Conservation (phyloP, 2,797 vertebrate species). For the Lithobates sylvaticus region DNA sequence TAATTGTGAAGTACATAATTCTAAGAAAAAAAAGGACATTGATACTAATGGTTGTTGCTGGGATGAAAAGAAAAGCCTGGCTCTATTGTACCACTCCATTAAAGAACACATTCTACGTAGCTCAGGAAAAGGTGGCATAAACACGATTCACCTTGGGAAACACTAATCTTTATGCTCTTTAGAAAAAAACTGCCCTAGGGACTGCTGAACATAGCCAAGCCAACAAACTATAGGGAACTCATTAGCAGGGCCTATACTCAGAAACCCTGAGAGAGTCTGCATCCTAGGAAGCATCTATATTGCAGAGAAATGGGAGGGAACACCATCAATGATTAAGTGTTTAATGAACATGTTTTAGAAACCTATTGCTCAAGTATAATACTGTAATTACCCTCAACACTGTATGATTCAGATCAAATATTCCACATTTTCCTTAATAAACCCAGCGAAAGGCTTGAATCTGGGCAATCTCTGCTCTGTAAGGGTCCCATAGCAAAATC, state of each 20-base stretch:
- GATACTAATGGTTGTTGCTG: background rate
- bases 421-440: background rate
- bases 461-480: background rate
- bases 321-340: constrained; percentile 37
- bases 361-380: constrained; percentile 17
- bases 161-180: constrained; percentile 53
- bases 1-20: background rate
- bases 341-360: constrained; percentile 31
- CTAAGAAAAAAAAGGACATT: background rate
- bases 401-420: background rate
- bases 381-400: constrained; percentile 21
- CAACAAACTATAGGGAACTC: constrained; percentile 52
- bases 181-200: constrained; percentile 44
- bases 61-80: constrained; percentile 28
- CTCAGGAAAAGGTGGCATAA: constrained; percentile 6
- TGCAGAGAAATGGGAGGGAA: background rate
- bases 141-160: constrained; percentile 33
- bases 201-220: constrained; percentile 20
- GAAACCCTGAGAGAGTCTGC: background rate
- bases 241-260: constrained; percentile 41
- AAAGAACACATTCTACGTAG: constrained; percentile 17
- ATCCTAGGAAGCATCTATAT: constrained; percentile 24
- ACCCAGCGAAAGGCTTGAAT: background rate
- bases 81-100: constrained; percentile 32
- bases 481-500: background rate